Percentiles rank a stretch among this genome's conserved stretches.
These are phyloP conservation scores for Calvadosia cruxmelitensis DNA, from an alignment of 30 jellyfish, hydroid and myxozoan species.

Conservation along the genomic window DNA sequence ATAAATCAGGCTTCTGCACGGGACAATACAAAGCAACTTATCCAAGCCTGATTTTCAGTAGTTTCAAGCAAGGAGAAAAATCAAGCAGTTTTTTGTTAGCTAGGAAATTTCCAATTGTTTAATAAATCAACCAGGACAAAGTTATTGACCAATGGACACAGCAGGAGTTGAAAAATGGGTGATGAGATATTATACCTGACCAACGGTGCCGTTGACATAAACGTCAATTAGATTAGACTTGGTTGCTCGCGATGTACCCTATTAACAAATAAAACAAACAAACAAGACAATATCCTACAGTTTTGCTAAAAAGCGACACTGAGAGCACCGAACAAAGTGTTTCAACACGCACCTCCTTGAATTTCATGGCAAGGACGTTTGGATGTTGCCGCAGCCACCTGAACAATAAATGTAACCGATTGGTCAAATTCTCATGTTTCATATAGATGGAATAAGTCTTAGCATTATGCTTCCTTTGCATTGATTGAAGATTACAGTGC, in stretches of 20 bases:
- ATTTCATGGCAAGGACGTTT: constrained; percentile 49
- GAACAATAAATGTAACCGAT: neutral
- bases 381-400: constrained; percentile 97
- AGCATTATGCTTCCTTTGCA: no score
- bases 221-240: constrained; percentile 70
- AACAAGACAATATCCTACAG: neutral
- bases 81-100: no score
- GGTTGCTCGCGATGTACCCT: constrained; percentile 72
- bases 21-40: no score
- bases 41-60: neutral
- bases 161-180: no score
- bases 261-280: neutral
- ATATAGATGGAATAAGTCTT: no score
- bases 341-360: constrained; percentile 37
- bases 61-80: neutral
- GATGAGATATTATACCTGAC: constrained; percentile 42
- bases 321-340: neutral
- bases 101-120: no score
- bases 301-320: neutral
- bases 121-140: no score
- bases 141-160: no score
- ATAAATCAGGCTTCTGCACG: no score
- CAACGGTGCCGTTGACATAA: constrained; percentile 72
- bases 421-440: no score
- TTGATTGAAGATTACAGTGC: no score